Base-by-base conservation (phyloP, 23 tunicate genomes). In the Botrylloides violaceus region DNA sequence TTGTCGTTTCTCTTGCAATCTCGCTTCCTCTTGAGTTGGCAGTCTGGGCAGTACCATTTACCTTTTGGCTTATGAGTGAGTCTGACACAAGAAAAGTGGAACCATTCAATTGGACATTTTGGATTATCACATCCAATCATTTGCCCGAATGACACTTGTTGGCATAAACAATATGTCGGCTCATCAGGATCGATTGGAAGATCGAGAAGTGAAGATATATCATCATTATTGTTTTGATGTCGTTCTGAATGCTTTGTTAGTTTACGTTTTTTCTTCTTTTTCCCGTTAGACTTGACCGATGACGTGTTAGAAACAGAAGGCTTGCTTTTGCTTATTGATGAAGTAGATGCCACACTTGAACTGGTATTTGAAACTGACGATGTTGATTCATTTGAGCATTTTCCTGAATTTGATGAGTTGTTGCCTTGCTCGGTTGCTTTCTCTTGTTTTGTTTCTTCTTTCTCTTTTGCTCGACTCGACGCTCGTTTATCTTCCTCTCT, bases 161-260 rank as follows among this genome's bases (percentile, higher is more conserved):
- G 94, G 60, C 98, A 93, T 24, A 88, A 47, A 60, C 98, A 93
- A 39, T 93, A 93, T 3, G 98, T 93, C 33, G 98, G 98, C 71
- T 93, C 98, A 56, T 93, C 91, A 18, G 98, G 98, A 73, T 93
- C 98, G 35, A 93, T 92, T 19, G 98, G 98, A 87, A 93, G 86
- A 37, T 93, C 98, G 0, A 77, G 36, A 35, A 77, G 24, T 0
- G 58, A 77, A 5, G 58, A 77, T 25, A 37, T 56, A 25, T 66
- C 81, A 38, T 34, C 81, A 38, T 19, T 72, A 3, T 58, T 72
- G 34, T 29, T 49, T 66, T 68, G 74, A 22, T 68, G 74, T 43
- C 36, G 59, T 18, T 68, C 36, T 0, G 74, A 68, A 15, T 68
- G 35, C 36, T 30, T 34, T 25, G 35, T 68, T 24, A 34, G 35